These are phyloP conservation scores for Neopipo cinnamomea DNA, from an alignment of 2,113 vertebrate genomes.

Conservation along the genomic window DNA sequence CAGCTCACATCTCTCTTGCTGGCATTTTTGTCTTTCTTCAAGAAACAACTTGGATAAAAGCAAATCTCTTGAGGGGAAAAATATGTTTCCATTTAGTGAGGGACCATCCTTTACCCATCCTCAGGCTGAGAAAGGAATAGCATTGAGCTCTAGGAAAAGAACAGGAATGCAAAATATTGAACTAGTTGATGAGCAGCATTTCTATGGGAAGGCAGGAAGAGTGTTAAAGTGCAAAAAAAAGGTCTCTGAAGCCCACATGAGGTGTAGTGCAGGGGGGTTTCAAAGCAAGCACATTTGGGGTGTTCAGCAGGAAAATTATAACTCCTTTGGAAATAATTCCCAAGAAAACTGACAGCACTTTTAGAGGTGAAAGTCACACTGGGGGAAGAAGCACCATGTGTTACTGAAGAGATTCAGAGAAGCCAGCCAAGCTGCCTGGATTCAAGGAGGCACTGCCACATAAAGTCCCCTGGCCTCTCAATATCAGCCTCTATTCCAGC, in stretches of 20 bases:
- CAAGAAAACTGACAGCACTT: not conserved
- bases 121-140: not conserved
- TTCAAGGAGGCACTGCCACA: not conserved
- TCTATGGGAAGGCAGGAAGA: not conserved
- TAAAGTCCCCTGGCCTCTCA: not conserved
- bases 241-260: not conserved
- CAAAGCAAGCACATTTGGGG: not conserved
- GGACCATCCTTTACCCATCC: not conserved
- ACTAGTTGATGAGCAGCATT: not conserved
- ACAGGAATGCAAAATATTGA: not conserved
- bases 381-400: accelerated
- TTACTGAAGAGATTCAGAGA: not conserved
- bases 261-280: not conserved
- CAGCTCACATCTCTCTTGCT: not conserved
- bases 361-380: not conserved
- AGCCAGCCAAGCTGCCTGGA: not conserved
- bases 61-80: constrained; percentile 14
- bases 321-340: not conserved
- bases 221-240: not conserved
- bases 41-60: constrained; percentile 10
- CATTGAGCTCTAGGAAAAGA: not conserved
- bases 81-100: not conserved
- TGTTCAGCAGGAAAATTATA: not conserved
- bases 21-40: constrained; percentile 2
- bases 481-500: not conserved